These are phyloP conservation scores for Oscheius sp. DNA, from an alignment of 2,888 invertebrate species.

Conservation along the genomic window DNA sequence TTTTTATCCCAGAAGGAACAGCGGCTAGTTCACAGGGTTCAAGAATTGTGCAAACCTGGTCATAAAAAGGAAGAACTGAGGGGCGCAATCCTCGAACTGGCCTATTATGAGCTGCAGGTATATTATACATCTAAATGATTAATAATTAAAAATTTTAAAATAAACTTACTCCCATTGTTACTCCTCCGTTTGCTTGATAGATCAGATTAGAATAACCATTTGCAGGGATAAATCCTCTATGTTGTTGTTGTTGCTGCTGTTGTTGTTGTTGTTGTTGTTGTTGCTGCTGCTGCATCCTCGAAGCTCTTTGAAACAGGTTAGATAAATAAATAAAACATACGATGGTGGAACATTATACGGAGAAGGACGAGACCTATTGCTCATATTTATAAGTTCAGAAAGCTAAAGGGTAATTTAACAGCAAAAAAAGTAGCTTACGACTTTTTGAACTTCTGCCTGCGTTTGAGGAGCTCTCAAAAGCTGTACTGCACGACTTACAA, in stretches of 20 bases:
- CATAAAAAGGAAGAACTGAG: conserved; percentile 55
- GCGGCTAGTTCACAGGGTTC: conserved; percentile 46
- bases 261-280: background rate
- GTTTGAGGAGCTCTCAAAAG: conserved; percentile 9
- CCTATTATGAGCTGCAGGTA: too few species aligned
- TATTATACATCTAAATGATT: background rate
- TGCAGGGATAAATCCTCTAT: too few species aligned
- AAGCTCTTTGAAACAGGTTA: background rate
- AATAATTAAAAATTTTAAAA: background rate
- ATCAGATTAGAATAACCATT: too few species aligned
- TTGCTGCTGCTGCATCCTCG: too few species aligned
- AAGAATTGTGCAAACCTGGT: conserved; percentile 36
- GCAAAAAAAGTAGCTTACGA: background rate
- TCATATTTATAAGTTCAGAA: background rate
- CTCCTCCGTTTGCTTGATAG: conserved; percentile 12
- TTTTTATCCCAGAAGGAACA: conserved; percentile 18
- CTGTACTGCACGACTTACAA: conserved; percentile 34
- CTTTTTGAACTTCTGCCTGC: conserved; percentile 12
- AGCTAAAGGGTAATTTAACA: background rate
- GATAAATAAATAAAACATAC: background rate
- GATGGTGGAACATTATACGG: background rate
- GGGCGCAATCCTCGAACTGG: conserved; percentile 22
- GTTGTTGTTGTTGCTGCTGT: background rate
- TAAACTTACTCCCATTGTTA: background rate
- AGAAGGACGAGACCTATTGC: conserved; percentile 1